These are phyloP conservation scores for Ferrisia virgata DNA, from an alignment of 2,888 invertebrate genomes.

Conservation along the genomic window DNA sequence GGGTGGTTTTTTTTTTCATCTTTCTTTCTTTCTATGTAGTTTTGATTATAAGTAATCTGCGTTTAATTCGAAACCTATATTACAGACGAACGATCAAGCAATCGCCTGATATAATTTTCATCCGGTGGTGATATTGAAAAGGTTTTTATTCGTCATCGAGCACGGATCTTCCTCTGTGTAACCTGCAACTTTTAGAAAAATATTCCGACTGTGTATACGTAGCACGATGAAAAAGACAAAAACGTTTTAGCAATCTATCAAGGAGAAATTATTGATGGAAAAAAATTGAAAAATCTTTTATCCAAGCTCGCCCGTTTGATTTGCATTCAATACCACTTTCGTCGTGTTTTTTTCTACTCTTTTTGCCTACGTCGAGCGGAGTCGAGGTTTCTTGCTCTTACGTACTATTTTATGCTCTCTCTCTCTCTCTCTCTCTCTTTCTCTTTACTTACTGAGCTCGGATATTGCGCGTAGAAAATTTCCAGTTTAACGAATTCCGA, in stretches of 20 bases:
- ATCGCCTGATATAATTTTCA: slow-evolving; percentile 22
- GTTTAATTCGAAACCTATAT: slow-evolving; percentile 20
- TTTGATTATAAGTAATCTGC: slow-evolving; percentile 32
- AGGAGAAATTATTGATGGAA: slow-evolving; percentile 25
- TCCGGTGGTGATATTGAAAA: neutral
- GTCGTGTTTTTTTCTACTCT: neutral
- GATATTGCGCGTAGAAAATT: neutral
- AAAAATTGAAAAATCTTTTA: neutral
- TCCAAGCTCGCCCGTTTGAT: neutral
- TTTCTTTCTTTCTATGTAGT: neutral
- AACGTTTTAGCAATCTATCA: slow-evolving; percentile 9
- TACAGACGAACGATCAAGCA: slow-evolving; percentile 14
- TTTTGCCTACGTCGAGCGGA: neutral
- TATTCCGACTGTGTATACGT: neutral
- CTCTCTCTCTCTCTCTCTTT: neutral
- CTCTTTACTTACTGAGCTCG: neutral
- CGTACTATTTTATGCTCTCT: too few relatives aligned
- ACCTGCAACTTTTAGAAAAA: neutral
- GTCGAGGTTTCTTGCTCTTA: neutral
- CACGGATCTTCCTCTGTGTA: neutral
- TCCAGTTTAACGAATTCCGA: neutral
- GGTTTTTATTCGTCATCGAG: neutral
- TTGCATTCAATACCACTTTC: neutral
- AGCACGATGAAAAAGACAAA: slow-evolving; percentile 18
- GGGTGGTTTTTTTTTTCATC: too few relatives aligned